Percentiles rank a stretch among this genome's conserved stretches.
These are phyloP conservation scores for Drosophila anceps DNA, from an alignment of 2,888 invertebrate species.

Conservation along the genomic window DNA sequence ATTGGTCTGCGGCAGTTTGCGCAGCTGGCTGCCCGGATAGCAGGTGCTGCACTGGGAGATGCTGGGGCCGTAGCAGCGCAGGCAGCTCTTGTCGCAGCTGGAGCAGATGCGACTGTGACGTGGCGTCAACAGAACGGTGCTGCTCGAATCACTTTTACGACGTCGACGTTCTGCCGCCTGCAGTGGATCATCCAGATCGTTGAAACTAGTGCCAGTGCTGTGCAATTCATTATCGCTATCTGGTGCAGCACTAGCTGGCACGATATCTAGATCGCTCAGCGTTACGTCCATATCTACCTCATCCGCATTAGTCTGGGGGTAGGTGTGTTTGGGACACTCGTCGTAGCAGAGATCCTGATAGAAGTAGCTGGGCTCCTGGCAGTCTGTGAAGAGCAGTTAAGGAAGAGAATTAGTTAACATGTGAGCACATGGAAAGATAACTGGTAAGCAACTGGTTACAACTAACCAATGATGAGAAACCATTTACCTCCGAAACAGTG, in stretches of 20 bases:
- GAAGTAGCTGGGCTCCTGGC: conserved; percentile 78
- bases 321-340: conserved; percentile 82
- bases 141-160: conserved; percentile 13
- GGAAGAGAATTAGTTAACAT: background rate
- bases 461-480: conserved; percentile 28
- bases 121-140: conserved; percentile 31
- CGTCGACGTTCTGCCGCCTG: conserved; percentile 75
- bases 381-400: conserved; percentile 69
- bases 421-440: background rate
- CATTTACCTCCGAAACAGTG: conserved; percentile 55
- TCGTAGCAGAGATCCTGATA: conserved; percentile 83
- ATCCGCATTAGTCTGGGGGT: conserved; percentile 32
- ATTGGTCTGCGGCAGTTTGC: conserved; percentile 62
- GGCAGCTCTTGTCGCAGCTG: conserved; percentile 81
- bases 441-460: conserved; percentile 4
- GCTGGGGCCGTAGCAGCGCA: conserved; percentile 82
- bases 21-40: conserved; percentile 79
- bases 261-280: background rate
- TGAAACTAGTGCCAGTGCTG: conserved; percentile 22
- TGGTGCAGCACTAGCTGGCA: background rate
- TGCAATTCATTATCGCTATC: background rate
- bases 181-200: conserved; percentile 64
- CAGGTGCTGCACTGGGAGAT: conserved; percentile 83
- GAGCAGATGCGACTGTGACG: conserved; percentile 64
- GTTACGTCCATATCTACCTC: conserved; percentile 20